Evolutionary conservation across 2,797 vertebrate species (phyloP), one percentile per base, ranked within the genome.

Genomic region (Cephalopachus bancanus): DNA sequence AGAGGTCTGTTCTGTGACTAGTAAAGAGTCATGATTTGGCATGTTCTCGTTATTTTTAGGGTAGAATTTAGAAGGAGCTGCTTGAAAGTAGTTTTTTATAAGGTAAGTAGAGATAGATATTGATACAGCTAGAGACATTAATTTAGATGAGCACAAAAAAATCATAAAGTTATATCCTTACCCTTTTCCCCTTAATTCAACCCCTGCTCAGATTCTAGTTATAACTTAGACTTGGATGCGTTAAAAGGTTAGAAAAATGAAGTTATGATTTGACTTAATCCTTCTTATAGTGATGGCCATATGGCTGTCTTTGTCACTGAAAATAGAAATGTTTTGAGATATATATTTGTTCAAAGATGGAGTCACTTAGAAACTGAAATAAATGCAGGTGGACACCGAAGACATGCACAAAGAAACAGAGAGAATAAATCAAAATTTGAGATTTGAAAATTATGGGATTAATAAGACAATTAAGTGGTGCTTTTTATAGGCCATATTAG

Each of bases 171-270:
- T 78, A 65, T 17, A 57, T 67, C 10, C 33, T 65, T 67, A 85
- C 14, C 26, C 9, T 81, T 90, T 96, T 87, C 51, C 19, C 74
- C 64, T 90, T 91, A 11, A 1, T 59, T 78, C 57, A 93, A 3
- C 44, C 65, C 15, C 92, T 88, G 20, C 76, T 96, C 62, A 91
- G 33, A 33, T 93, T 93, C 59, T 96, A 87, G 49, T 83, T 93
- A 65, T 22, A 93, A 83, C 49, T 91, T 91, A 30, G 7, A 81
- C 33, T 72, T 85, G 51, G 15, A 28, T 64, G 4, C 78, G 67
- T 88, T 83, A 62, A 75, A 81, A 96, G 26, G 3, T 86, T 76
- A 85, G 3, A 71, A 83, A 95, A 87, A 49, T 62, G 67, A 83
- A 28, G 28, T 95, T 64, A 28, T 89, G 17, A 28, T 80, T 85